Percentiles rank a stretch among this genome's conserved stretches.
These are phyloP conservation scores for Calidris pugnax DNA, from an alignment of 2,113 vertebrate species.

Conservation along the genomic window DNA sequence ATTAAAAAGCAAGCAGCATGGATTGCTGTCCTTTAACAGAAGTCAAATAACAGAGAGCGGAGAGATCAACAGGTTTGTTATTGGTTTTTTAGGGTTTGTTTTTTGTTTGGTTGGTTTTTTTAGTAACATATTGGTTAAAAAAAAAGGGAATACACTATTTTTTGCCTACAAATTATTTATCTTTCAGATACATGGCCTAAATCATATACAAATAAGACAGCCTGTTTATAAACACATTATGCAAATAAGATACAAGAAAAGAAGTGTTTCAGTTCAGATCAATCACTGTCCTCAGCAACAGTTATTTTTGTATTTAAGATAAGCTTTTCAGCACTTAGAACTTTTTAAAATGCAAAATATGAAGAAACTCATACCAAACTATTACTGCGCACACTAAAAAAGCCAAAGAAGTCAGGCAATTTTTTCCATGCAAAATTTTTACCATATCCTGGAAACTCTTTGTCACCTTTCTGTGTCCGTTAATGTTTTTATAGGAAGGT, in stretches of 20 bases:
- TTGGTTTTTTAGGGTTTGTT: background rate
- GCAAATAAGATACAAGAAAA: slow-evolving; percentile 38
- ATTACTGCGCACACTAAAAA: background rate
- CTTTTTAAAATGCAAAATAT: background rate
- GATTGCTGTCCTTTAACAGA: background rate
- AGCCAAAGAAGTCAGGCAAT: background rate
- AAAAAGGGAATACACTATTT: background rate
- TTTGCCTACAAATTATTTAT: background rate
- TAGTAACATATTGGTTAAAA: background rate
- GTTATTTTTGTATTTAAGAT: slow-evolving; percentile 33
- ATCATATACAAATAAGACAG: slow-evolving; percentile 20
- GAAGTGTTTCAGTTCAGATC: slow-evolving; percentile 49
- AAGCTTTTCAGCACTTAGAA: background rate
- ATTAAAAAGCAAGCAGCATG: background rate
- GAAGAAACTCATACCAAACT: background rate
- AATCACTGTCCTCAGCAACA: slow-evolving; percentile 29
- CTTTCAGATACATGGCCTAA: background rate
- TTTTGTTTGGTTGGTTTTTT: fast-evolving
- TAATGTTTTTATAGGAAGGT: fast-evolving
- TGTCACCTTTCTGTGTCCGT: background rate
- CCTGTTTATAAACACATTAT: slow-evolving; percentile 34
- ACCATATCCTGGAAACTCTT: background rate
- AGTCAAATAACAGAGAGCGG: background rate
- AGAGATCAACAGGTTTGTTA: background rate
- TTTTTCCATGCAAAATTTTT: background rate